Conservation (phyloP, 2,113 vertebrate species). For the Platysternon megacephalum region DNA sequence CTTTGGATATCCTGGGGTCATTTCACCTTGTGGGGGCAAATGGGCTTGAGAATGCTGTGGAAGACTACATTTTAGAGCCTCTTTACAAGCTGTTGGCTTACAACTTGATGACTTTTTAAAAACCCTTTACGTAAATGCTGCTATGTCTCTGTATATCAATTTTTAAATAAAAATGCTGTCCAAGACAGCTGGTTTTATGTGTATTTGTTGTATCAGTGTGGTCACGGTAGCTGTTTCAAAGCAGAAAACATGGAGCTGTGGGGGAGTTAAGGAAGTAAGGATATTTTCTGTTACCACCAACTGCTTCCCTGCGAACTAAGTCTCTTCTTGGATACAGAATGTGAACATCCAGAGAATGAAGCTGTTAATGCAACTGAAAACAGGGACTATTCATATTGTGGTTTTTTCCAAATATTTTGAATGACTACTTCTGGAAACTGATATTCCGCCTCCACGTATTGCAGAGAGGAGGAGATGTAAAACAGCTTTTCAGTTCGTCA, state of each 20-base stretch:
- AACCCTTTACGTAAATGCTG: conserved; percentile 87
- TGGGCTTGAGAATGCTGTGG: conserved; percentile 6
- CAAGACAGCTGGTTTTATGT: conserved; percentile 73
- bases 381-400: neutral
- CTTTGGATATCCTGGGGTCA: neutral
- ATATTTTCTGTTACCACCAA: neutral
- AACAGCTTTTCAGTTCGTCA: neutral
- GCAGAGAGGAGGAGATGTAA: neutral
- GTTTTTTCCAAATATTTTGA: neutral
- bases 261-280: neutral
- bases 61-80: conserved; percentile 45
- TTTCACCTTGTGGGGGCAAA: neutral
- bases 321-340: neutral
- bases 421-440: neutral
- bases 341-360: neutral
- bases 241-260: neutral
- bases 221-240: neutral
- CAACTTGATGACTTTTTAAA: conserved; percentile 78
- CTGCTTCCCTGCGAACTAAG: neutral
- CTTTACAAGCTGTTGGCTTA: conserved; percentile 73
- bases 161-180: conserved; percentile 89
- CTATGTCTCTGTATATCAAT: conserved; percentile 83
- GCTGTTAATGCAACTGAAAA: neutral
- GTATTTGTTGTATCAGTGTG: conserved; percentile 15
- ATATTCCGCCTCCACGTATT: neutral